A percentile compares a stretch with the other conserved stretches of the same genome.
These are phyloP conservation scores for Eutolmus rufibarbis DNA, from an alignment of 2,888 invertebrate species.

Conservation along the genomic window DNA sequence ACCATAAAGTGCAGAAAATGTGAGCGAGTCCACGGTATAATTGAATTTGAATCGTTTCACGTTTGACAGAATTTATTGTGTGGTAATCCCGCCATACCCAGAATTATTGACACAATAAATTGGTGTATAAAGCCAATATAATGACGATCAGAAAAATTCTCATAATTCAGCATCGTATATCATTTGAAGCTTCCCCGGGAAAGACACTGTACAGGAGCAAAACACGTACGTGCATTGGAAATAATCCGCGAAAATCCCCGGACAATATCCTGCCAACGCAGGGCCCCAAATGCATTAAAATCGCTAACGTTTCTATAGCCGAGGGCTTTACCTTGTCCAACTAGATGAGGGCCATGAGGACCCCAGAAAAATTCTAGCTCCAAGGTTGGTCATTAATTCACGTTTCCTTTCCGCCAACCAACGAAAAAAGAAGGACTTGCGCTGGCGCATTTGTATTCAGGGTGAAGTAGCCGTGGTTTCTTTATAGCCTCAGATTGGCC, in stretches of 20 bases:
- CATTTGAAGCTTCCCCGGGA: background rate
- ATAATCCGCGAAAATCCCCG: constrained; percentile 39
- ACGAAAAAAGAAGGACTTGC: background rate
- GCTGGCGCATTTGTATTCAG: constrained; percentile 28
- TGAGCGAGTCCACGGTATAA: background rate
- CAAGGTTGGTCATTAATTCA: constrained; percentile 22
- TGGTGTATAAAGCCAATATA: constrained; percentile 24
- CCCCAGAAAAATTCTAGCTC: background rate
- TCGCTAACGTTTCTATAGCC: background rate
- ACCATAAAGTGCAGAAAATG: background rate
- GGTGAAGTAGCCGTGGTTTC: background rate
- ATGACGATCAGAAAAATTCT: constrained; percentile 17
- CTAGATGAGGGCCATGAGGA: background rate
- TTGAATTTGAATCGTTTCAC: constrained; percentile 26
- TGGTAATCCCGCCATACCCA: background rate
- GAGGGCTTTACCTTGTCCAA: constrained; percentile 14
- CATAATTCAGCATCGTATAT: constrained; percentile 31
- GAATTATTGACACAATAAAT: constrained; percentile 33
- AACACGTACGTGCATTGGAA: constrained; percentile 35
- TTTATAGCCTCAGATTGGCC: constrained; percentile 10
- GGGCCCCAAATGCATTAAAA: constrained; percentile 34
- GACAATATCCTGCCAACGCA: constrained; percentile 22
- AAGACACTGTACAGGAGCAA: background rate
- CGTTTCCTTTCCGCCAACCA: background rate
- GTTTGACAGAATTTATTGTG: constrained; percentile 4